Evolutionary conservation across 2,797 vertebrate species (phyloP), one percentile per base, ranked within the genome.

Genomic region (Sebastes umbrosus): DNA sequence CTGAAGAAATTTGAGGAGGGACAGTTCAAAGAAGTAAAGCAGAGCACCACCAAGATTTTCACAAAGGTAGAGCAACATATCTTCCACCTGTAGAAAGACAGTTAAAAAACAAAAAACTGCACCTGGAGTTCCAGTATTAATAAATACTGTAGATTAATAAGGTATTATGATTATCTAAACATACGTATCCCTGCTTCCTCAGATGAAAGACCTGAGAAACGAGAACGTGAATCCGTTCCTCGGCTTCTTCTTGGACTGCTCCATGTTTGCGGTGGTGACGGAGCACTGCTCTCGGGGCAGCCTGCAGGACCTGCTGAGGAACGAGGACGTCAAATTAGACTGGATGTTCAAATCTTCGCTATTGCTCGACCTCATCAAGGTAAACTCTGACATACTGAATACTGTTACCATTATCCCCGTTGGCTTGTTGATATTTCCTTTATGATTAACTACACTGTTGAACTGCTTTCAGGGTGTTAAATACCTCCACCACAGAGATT

Each of bases 261-360:
- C 87, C 59, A 92, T 96, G 87, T 96, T 95, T 82, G 96, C 96
- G 0, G 93, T 97, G 72, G 96, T 97, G 79, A 97, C 96, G 1
- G 96, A 97, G 88, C 96, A 97, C 88, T 97, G 96, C 86, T 97
- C 96, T 0, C 91, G 96, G 1, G 96, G 96, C 55, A 97, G 96
- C 62, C 92, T 97, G 63, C 94, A 96, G 67, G 96, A 97, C 86
- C 95, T 97, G 55, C 95, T 97, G 69, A 94, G 91, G 79, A 97
- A 97, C 10, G 94, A 96, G 22, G 96, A 97, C 7, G 95, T 97
- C 8, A 97, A 97, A 84, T 86, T 97, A 60, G 97, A 97, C 93
- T 97, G 97, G 97, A 97, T 97, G 97, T 97, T 97, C 87, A 97
- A 97, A 84, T 97, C 97, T 14, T 97, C 97, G 0, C 95, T 97